These are phyloP conservation scores for Champsocephalus esox DNA, from an alignment of 2,797 vertebrate genomes.

Conservation along the genomic window DNA sequence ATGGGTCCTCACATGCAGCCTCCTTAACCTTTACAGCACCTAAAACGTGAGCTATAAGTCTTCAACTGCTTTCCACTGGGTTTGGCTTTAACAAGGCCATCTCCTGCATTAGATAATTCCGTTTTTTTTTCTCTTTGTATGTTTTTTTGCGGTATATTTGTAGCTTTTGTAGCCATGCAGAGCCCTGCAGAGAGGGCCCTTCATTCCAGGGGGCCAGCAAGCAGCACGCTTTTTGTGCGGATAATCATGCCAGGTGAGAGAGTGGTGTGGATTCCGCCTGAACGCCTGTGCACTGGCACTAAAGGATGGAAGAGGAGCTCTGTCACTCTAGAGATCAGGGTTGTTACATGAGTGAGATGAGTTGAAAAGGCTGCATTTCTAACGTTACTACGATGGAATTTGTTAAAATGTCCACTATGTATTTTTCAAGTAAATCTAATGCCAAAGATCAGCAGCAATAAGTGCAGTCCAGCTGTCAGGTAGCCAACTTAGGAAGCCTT, in stretches of 20 bases:
- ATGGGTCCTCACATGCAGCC: slow-evolving; percentile 70
- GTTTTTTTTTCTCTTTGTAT: slow-evolving; percentile 50
- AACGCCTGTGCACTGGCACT: slow-evolving; percentile 88
- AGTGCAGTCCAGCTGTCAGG: slow-evolving; percentile 85
- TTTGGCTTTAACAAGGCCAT: slow-evolving; percentile 72
- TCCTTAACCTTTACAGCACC: slow-evolving; percentile 58
- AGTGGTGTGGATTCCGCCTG: slow-evolving; percentile 79
- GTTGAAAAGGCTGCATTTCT: slow-evolving; percentile 81
- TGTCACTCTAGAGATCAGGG: slow-evolving; percentile 76
- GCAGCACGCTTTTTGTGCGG: slow-evolving; percentile 79
- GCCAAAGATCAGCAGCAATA: slow-evolving; percentile 85
- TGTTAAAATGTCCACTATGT: slow-evolving; percentile 85
- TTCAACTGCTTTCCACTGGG: slow-evolving; percentile 53
- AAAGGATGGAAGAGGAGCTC: slow-evolving; percentile 87
- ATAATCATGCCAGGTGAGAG: slow-evolving; percentile 90
- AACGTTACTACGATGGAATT: slow-evolving; percentile 85
- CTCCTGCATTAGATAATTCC: slow-evolving; percentile 52
- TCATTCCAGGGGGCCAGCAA: slow-evolving; percentile 90
- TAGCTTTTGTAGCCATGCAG: slow-evolving; percentile 92
- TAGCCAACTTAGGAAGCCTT: slow-evolving; percentile 82
- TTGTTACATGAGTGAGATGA: slow-evolving; percentile 67
- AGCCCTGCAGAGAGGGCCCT: slow-evolving; percentile 89
- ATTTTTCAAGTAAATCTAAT: slow-evolving; percentile 85
- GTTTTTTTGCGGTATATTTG: slow-evolving; percentile 73
- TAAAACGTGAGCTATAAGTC: slow-evolving; percentile 53